These are phyloP conservation scores for Heliornis fulica DNA, from an alignment of 2,113 vertebrate genomes.

Conservation along the genomic window DNA sequence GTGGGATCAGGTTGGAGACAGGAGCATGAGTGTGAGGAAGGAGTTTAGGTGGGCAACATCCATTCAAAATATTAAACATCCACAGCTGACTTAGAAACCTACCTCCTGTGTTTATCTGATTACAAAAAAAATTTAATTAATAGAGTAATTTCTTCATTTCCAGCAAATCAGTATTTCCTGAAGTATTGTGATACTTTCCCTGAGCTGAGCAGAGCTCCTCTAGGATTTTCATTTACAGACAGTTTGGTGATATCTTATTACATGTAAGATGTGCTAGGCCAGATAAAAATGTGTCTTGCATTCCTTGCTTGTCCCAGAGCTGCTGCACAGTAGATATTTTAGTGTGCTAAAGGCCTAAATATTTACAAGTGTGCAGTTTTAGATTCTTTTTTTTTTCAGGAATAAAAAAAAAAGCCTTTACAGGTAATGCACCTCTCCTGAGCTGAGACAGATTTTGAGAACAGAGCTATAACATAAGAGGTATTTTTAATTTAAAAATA, in stretches of 20 bases:
- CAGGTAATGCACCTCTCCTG: not conserved
- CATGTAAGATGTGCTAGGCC: not conserved
- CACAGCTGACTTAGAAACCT: not conserved
- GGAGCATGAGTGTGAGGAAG: not conserved
- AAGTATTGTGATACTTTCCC: not conserved
- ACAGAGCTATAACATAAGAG: not conserved
- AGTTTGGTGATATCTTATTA: not conserved
- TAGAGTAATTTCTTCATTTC: not conserved
- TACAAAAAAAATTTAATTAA: not conserved
- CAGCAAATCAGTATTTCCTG: not conserved
- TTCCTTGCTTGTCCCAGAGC: not conserved
- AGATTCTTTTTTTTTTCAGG: not conserved
- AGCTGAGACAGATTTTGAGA: not conserved
- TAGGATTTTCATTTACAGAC: not conserved
- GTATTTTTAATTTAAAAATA: not conserved
- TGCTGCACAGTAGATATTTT: not conserved
- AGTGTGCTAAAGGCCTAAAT: not conserved
- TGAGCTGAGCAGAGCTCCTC: not conserved
- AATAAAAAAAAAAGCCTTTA: not conserved
- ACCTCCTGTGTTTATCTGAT: not conserved
- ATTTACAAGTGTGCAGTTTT: not conserved
- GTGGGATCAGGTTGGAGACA: not conserved
- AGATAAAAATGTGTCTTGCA: not conserved
- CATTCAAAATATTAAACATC: not conserved
- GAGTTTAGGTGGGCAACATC: not conserved